Base-by-base conservation (phyloP, 2,888 invertebrate species). In the Apantesis nais region DNA sequence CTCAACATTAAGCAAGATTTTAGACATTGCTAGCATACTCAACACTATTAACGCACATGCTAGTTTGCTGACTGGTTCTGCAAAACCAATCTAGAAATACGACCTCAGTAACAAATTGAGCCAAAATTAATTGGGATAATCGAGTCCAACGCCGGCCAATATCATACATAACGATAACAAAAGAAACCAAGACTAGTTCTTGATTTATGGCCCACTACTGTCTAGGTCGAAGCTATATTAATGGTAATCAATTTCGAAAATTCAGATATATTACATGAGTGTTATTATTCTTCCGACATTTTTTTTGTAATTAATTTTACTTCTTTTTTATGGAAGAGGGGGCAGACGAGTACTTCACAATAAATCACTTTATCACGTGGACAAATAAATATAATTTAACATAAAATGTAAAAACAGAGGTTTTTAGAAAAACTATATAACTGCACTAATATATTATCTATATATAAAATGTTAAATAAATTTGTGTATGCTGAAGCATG, bases 131-230 rank as follows among this genome's bases (percentile, higher is more conserved):
- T 66, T 67, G 39, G 62, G 22, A 62, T 67, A 69, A 72, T 67
- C 63, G 63, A 72, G 72, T 61, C 69, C 66, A 66, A 66, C 58
- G 37, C 22, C 39, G 19, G 39, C 60, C 68, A 72, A 69, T 72
- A 67, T 69, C 52, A 69, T 72, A 39, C 58, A 62, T 66, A 68
- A 48, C 62, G 66, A 66, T 72, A 63, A 72, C 68, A 72, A 69
- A 66, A 66, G 66, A n/a, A 66, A 52, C 29, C 37, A 44, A 68
- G 69, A 72, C 58, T 48, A 69, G 62, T 66, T 69, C 69, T 48
- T 69, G 69, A 72, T 72, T 69, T 72, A 72, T 72, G 25, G 25
- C 9, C 66, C 25, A 63, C 66, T 66, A 62, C 44, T 58, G 44
- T 58, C 66, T 48, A 69, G 58, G 12, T 34, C 37, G 48, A 34